Evolutionary conservation across 2,797 vertebrate species (phyloP).

Genomic region (Xenentodon cancila): DNA sequence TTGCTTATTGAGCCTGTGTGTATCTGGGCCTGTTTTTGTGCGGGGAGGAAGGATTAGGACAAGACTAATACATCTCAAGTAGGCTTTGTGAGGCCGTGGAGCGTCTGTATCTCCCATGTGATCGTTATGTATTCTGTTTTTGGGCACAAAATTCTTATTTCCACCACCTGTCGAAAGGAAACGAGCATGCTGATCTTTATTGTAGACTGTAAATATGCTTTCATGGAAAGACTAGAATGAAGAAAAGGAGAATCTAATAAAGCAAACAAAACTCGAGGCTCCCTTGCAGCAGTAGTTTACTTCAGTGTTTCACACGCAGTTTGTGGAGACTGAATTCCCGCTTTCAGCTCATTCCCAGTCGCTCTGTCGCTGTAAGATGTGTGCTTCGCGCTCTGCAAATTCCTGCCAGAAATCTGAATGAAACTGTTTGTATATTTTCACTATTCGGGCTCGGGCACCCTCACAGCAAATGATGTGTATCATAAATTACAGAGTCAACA

Average conservation of each 20-base stretch:
- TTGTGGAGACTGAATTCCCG: no score
- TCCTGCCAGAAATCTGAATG: slow-evolving; percentile 44
- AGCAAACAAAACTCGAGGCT: slow-evolving; percentile 25
- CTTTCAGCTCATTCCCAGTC: no score
- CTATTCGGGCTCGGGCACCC: slow-evolving; percentile 17
- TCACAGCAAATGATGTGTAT: slow-evolving; percentile 25
- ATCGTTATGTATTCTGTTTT: slow-evolving; percentile 9
- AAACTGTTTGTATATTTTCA: slow-evolving; percentile 47
- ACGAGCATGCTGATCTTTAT: no score
- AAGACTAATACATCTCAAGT: slow-evolving; percentile 21
- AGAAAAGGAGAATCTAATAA: slow-evolving; percentile 1
- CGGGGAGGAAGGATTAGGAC: slow-evolving; percentile 35
- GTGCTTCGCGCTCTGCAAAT: slow-evolving; percentile 12
- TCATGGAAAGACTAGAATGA: not conserved
- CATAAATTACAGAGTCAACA: slow-evolving; percentile 42
- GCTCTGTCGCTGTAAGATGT: slow-evolving; percentile 24
- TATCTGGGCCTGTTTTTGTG: slow-evolving; percentile 9
- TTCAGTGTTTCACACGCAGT: slow-evolving; percentile 33
- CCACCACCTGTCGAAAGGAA: not conserved
- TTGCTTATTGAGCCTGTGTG: slow-evolving; percentile 23
- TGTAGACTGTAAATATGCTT: no score
- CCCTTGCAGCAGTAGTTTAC: slow-evolving; percentile 8
- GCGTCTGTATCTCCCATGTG: slow-evolving; percentile 17
- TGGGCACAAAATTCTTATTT: no score
- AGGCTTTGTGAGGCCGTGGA: slow-evolving; percentile 7